A percentile compares a stretch with the other conserved stretches of the same genome.
Evolutionary conservation across 2,888 invertebrate genomes (phyloP).

Genomic region (Hemicrepidius hirtus): DNA sequence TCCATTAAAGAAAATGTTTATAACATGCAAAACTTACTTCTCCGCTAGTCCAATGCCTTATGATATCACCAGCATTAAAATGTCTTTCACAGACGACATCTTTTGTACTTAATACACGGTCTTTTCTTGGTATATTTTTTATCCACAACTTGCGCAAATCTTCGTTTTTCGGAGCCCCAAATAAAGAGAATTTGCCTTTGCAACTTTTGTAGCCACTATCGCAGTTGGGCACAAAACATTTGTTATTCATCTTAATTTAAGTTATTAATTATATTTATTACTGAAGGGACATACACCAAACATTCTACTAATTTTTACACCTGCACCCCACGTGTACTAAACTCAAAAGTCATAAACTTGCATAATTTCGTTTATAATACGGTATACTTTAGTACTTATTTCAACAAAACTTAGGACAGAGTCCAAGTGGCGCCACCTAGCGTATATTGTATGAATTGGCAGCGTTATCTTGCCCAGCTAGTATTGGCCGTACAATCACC

Average conservation of each 20-base stretch:
- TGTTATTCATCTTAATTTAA: neutral
- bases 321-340: too few relatives aligned
- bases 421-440: too few relatives aligned
- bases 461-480: too few relatives aligned
- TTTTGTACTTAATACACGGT: neutral
- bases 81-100: neutral
- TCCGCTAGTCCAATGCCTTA: neutral
- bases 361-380: too few relatives aligned
- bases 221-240: neutral
- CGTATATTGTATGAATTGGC: too few relatives aligned
- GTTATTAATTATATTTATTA: too few relatives aligned
- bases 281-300: too few relatives aligned
- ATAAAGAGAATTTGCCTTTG: neutral
- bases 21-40: neutral
- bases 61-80: neutral
- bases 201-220: neutral
- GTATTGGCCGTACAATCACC: too few relatives aligned
- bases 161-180: neutral
- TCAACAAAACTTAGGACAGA: too few relatives aligned
- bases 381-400: too few relatives aligned
- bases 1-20: neutral
- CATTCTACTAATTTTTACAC: too few relatives aligned
- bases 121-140: constrained; percentile 12
- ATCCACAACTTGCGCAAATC: neutral
- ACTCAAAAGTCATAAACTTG: too few relatives aligned